Conservation (phyloP, 1,140 invertebrate genomes). For the Chironomus tepperi region DNA sequence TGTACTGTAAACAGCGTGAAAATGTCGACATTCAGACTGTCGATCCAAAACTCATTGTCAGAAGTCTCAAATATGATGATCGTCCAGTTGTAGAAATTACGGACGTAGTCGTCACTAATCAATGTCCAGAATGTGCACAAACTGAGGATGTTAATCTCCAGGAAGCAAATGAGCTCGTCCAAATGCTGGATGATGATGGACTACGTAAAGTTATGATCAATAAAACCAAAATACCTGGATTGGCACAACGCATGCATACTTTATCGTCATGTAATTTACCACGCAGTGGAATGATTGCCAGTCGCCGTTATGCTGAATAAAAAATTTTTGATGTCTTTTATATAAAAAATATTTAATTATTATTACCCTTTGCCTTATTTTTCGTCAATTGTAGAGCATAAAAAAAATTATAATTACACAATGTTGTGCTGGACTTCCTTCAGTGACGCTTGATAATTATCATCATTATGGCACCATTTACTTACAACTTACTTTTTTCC, state of each 20-base stretch:
- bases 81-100: constrained; percentile 33
- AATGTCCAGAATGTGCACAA: constrained; percentile 37
- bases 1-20: constrained; percentile 32
- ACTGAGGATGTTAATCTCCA: constrained; percentile 34
- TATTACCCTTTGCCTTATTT: no score
- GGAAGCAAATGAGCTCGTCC: constrained; percentile 18
- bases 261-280: background rate
- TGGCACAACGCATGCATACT: constrained; percentile 17
- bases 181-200: background rate
- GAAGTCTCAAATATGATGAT: constrained; percentile 34
- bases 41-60: constrained; percentile 25
- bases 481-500: no score
- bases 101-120: constrained; percentile 34
- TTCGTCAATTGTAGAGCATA: no score
- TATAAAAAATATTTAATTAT: no score
- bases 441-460: no score
- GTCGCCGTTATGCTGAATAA: constrained; percentile 11
- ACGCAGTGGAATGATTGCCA: background rate
- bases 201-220: background rate
- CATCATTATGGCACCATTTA: no score
- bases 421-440: no score
- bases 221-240: background rate
- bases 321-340: background rate
- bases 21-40: constrained; percentile 11
- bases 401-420: no score